Evolutionary conservation across 2,113 vertebrate genomes (phyloP).

Genomic region (Lipophrys pholis): DNA sequence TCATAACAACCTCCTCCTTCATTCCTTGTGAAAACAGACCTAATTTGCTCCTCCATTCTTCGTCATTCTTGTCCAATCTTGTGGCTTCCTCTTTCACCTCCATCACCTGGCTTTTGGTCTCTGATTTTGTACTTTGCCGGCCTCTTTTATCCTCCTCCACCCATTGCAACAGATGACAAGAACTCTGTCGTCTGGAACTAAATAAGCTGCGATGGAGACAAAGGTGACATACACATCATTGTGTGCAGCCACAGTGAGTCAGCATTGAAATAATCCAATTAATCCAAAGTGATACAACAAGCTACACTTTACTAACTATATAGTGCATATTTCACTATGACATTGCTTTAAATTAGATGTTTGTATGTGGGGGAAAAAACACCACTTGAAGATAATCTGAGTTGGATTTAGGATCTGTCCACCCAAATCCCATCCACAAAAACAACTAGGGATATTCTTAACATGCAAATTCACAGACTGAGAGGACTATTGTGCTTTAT

Average conservation of each 20-base stretch:
- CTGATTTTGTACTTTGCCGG: conserved; percentile 9
- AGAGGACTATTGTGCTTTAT: neutral
- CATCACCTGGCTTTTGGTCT: neutral
- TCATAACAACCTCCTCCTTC: conserved; percentile 55
- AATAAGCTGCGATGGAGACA: neutral
- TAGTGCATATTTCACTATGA: neutral
- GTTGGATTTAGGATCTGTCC: too few species aligned
- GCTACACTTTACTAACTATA: neutral
- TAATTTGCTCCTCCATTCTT: conserved; percentile 17
- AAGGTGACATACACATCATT: neutral
- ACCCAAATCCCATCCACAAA: too few species aligned
- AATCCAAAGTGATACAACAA: conserved; percentile 9
- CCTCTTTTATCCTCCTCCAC: neutral
- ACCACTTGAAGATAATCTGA: too few species aligned
- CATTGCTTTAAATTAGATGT: conserved; percentile 1
- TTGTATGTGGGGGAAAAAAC: neutral
- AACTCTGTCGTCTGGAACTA: neutral
- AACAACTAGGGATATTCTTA: too few species aligned
- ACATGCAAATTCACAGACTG: too few species aligned
- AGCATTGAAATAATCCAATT: neutral
- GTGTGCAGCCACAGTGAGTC: neutral
- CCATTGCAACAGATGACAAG: neutral
- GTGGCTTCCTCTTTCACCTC: neutral
- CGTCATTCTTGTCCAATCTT: neutral
- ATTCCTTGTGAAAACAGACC: conserved; percentile 32